A percentile compares a stretch with the other conserved stretches of the same genome.
Conservation (phyloP, 2,888 invertebrate species). For the Rhaphigaster nebulosa region DNA sequence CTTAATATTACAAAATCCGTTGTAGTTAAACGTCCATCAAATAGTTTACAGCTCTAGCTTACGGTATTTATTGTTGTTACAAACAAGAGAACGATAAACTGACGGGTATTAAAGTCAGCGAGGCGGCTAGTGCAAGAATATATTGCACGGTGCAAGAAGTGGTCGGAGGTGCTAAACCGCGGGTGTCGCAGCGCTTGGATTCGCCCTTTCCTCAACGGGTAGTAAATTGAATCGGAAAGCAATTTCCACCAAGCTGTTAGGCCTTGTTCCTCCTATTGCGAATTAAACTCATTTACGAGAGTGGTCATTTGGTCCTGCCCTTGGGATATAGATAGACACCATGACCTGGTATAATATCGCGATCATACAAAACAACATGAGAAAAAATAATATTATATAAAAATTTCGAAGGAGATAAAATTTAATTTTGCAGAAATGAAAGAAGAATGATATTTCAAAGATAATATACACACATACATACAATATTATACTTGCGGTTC, state of each 20-base stretch:
- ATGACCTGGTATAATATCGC: not conserved
- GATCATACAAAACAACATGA: not conserved
- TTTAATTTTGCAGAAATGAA: too few species aligned
- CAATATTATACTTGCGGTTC: too few species aligned
- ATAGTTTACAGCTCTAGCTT: conserved; percentile 38
- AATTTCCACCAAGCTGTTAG: not conserved
- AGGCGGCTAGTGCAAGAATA: conserved; percentile 17
- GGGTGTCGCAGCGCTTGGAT: not conserved
- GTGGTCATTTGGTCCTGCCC: not conserved
- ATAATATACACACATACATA: too few species aligned
- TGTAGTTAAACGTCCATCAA: conserved; percentile 36
- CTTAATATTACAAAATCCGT: conserved; percentile 45
- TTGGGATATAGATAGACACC: not conserved
- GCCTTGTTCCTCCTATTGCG: not conserved
- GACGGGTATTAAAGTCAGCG: conserved; percentile 36
- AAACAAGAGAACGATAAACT: conserved; percentile 39
- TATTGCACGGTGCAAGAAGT: conserved; percentile 21
- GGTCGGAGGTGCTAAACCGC: conserved; percentile 16
- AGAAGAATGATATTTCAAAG: too few species aligned
- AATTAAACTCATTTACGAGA: not conserved
- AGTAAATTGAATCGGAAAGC: conserved; percentile 23
- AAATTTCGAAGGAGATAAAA: too few species aligned
- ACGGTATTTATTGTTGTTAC: conserved; percentile 44
- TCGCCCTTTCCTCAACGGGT: not conserved
- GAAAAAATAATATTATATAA: too few species aligned